Evolutionary conservation across 1,140 invertebrate species (phyloP), one percentile per base, ranked within the genome.

Genomic region (Muscidifurax raptorellus): DNA sequence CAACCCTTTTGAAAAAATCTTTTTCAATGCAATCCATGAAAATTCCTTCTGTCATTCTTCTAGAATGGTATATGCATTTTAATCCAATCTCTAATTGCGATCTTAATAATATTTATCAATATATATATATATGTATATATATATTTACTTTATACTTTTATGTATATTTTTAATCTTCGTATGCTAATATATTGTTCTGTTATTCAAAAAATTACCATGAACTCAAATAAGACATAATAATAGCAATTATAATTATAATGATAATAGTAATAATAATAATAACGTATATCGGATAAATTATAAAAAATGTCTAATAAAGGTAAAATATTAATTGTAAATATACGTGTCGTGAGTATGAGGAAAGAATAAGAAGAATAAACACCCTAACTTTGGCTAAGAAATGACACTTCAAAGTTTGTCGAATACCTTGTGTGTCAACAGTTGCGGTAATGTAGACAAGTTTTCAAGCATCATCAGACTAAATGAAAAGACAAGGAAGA

Each of bases 161-260:
- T 91, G 88, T 91, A 91, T 92, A 91, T 88, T 90, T 89, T 86
- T 90, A 89, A 91, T 92, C 87, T 90, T 90, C 91, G 91, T 91
- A 88, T 85, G 86, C 89, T 92, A 91, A 90, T 90, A 91, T 91
- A 91, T 91, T 91, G 89, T 91, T 92, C 88, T 89, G 89, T 90
- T 92, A 92, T 78, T 90, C 88, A 90, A 91, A 88, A 89, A 90
- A 90, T 90, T 91, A 92, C 90, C 90, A 91, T 90, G 90, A 91
- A 81, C 91, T 90, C n/a, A n/a, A 90, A 88, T 89, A 74, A 30
- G 30, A 85, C n/a, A 67, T 82, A 80, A 89, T 89, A 89, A 88
- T 79, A 84, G 88, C 81, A 84, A 88, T 89, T 86, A 90, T 89
- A 87, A 90, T 91, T 89, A 90, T 88, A 90, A 89, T 77, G 84